phyloP scores from a whole-genome alignment of 2,888 invertebrate genomes.

The Calameuta filiformis region DNA sequence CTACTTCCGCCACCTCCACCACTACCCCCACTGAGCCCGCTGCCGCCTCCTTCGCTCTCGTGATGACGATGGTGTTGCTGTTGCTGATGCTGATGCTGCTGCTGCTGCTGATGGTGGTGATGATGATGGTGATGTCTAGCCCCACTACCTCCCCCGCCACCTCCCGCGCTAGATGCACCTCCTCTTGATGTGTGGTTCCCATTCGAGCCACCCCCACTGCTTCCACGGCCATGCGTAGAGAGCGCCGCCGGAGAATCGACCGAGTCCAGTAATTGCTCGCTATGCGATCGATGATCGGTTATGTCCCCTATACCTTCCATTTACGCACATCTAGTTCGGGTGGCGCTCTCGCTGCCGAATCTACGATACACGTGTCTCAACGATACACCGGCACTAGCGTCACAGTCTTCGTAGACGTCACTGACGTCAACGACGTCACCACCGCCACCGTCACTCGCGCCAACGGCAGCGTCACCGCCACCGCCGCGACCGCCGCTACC shows the following conservation, averaged over 20 bases:
- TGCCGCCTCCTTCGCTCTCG: slow-evolving; percentile 32
- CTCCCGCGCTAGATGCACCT: slow-evolving; percentile 5
- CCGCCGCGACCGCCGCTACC: slow-evolving; percentile 5
- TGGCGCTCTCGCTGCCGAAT: slow-evolving; percentile 43
- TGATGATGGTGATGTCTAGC: neutral
- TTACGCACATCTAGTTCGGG: slow-evolving; percentile 64
- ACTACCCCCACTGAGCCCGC: slow-evolving; percentile 37
- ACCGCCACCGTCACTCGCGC: slow-evolving; percentile 19
- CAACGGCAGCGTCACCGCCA: slow-evolving; percentile 14
- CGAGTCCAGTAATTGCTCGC: slow-evolving; percentile 66
- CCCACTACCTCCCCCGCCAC: slow-evolving; percentile 7
- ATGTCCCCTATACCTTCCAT: slow-evolving; percentile 67
- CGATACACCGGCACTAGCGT: slow-evolving; percentile 11
- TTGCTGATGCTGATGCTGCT: slow-evolving; percentile 52
- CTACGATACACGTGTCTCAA: slow-evolving; percentile 9
- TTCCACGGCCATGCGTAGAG: slow-evolving; percentile 61
- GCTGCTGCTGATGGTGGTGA: slow-evolving; percentile 26
- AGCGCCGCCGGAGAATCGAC: slow-evolving; percentile 66
- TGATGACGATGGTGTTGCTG: slow-evolving; percentile 45
- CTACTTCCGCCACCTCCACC: slow-evolving; percentile 67
- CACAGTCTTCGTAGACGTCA: slow-evolving; percentile 6
- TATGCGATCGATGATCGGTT: slow-evolving; percentile 65
- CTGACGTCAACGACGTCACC: slow-evolving; percentile 25
- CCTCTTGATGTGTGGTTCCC: slow-evolving; percentile 19
- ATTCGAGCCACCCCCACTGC: slow-evolving; percentile 27